Evolutionary conservation across 37 sponge, comb jelly and placozoan species (phyloP).

Genomic region (Haliclona indistincta): DNA sequence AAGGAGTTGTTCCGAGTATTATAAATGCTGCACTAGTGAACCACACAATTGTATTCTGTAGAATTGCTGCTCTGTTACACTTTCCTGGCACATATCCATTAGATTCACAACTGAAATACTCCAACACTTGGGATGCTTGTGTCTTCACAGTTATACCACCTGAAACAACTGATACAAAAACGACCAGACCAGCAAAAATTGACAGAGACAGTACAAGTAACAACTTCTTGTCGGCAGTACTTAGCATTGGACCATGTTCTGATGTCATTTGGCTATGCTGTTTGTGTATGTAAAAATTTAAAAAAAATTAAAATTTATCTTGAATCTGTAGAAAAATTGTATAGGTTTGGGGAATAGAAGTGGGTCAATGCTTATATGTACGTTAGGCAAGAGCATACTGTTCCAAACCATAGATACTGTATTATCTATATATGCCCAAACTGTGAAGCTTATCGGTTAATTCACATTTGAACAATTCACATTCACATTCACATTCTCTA

Average conservation of each 20-base stretch:
- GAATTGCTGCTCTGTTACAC: background rate
- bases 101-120: background rate
- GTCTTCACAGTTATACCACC: background rate
- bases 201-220: constrained; percentile 25
- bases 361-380: too few species aligned
- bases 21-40: too few species aligned
- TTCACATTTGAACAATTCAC: too few species aligned
- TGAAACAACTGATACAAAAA: background rate
- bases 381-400: too few species aligned
- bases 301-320: background rate
- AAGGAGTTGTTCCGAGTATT: too few species aligned
- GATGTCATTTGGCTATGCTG: background rate
- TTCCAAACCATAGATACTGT: too few species aligned
- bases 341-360: too few species aligned
- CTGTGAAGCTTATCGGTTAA: too few species aligned
- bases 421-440: too few species aligned
- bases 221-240: constrained; percentile 38
- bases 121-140: background rate
- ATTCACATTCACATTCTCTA: too few species aligned
- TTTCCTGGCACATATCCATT: background rate
- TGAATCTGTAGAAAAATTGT: background rate
- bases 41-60: too few species aligned
- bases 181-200: background rate
- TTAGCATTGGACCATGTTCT: background rate
- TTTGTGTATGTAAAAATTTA: background rate